Conservation (phyloP, 2,113 vertebrate genomes). For the Esox niger region DNA sequence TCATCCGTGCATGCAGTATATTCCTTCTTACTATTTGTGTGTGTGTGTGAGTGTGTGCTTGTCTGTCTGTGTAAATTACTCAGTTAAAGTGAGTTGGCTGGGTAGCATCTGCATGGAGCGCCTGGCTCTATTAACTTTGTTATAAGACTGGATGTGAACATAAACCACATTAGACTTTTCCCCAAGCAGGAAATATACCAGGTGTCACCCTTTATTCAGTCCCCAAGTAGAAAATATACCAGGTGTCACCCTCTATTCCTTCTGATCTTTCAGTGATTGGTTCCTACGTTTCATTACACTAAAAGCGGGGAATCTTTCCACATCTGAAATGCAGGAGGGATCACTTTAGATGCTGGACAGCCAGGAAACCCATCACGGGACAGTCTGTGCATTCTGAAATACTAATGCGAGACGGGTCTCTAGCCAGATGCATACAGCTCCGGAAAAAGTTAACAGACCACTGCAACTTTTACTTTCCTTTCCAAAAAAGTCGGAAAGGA, state of each 20-base stretch:
- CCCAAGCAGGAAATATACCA: conserved; percentile 57
- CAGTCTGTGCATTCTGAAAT: conserved; percentile 36
- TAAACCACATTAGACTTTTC: conserved; percentile 64
- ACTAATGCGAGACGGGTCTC: conserved; percentile 30
- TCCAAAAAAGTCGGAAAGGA: no score
- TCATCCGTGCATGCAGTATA: conserved; percentile 28
- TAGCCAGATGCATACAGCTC: conserved; percentile 49
- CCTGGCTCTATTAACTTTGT: conserved; percentile 50
- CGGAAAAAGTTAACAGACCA: no score
- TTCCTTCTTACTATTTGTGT: conserved; percentile 21
- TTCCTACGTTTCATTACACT: conserved; percentile 73
- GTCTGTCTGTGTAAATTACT: conserved; percentile 17
- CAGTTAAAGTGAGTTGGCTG: conserved; percentile 23
- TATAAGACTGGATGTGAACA: conserved; percentile 60
- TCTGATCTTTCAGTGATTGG: conserved; percentile 59
- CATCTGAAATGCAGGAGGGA: conserved; percentile 5
- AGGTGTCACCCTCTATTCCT: conserved; percentile 61
- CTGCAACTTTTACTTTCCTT: no score
- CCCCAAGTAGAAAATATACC: conserved; percentile 36
- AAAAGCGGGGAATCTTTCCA: conserved; percentile 58
- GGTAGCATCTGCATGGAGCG: conserved; percentile 61
- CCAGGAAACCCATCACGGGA: conserved; percentile 45
- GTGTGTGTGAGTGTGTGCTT: conserved; percentile 16
- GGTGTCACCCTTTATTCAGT: conserved; percentile 63
- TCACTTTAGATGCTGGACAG: conserved; percentile 30